These are phyloP conservation scores for Botrylloides violaceus DNA, from an alignment of 23 tunicate species.

Conservation along the genomic window DNA sequence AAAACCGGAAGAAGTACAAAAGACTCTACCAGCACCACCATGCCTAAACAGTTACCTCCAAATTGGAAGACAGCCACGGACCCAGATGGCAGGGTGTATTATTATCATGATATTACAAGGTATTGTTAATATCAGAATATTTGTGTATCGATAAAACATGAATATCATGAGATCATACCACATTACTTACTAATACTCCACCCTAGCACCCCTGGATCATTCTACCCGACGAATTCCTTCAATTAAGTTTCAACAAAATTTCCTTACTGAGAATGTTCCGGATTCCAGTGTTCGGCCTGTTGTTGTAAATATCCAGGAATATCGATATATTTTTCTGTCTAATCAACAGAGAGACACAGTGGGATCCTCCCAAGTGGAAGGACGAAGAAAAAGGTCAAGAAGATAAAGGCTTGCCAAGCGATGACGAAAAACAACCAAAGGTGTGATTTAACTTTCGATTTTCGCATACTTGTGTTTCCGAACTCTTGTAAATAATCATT, in stretches of 20 bases:
- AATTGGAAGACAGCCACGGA: constrained; percentile 88
- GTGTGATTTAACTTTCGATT: not conserved
- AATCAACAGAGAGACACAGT: constrained; percentile 73
- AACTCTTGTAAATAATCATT: not conserved
- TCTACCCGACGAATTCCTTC: too few species aligned
- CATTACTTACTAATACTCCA: too few species aligned
- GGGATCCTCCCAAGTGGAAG: constrained; percentile 82
- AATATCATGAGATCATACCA: too few species aligned
- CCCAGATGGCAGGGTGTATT: constrained; percentile 79
- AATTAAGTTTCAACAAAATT: too few species aligned
- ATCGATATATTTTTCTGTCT: too few species aligned
- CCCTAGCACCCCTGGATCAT: too few species aligned
- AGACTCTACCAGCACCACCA: constrained; percentile 15
- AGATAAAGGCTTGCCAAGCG: not conserved
- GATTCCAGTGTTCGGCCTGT: too few species aligned
- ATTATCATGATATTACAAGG: constrained; percentile 87
- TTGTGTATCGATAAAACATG: too few species aligned
- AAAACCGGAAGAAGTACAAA: not conserved
- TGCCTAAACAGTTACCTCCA: constrained; percentile 57
- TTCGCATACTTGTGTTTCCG: not conserved
- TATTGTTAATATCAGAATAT: too few species aligned
- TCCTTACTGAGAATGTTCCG: too few species aligned
- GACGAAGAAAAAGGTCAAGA: constrained; percentile 39
- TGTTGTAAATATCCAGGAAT: too few species aligned
- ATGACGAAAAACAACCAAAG: constrained; percentile 28